Evolutionary conservation across 2,113 vertebrate genomes (phyloP).

Genomic region (Heterotis niloticus): DNA sequence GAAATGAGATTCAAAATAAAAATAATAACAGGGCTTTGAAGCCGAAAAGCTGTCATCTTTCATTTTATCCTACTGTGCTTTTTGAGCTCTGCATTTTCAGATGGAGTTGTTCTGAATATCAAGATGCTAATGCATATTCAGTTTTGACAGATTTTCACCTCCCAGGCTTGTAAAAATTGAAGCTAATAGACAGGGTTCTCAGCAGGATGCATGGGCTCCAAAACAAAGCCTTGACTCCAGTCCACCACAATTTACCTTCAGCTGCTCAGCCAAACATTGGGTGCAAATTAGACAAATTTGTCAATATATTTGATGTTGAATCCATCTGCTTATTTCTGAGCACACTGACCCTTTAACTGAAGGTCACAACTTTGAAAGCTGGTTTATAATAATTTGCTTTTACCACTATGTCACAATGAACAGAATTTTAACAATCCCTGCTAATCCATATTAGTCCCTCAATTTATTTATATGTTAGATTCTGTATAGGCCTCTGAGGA

Average conservation of each 20-base stretch:
- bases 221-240: background rate
- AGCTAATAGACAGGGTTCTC: background rate
- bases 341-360: too few species aligned
- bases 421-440: too few species aligned
- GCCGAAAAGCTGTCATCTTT: constrained; percentile 11
- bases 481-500: too few species aligned
- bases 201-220: background rate
- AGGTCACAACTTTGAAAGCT: too few species aligned
- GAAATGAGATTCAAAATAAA: background rate
- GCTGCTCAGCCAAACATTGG: constrained; percentile 20
- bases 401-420: too few species aligned
- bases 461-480: too few species aligned
- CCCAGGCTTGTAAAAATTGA: background rate
- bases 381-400: too few species aligned
- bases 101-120: constrained; percentile 26
- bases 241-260: constrained; percentile 24
- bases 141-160: constrained; percentile 10
- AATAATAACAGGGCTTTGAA: constrained; percentile 11
- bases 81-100: constrained; percentile 15
- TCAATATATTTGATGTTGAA: background rate
- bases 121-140: constrained; percentile 33
- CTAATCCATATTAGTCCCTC: too few species aligned
- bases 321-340: too few species aligned
- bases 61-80: background rate
- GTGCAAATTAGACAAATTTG: background rate